These are phyloP conservation scores for Acipenser ruthenus DNA, from an alignment of 2,797 vertebrate genomes.

Conservation along the genomic window DNA sequence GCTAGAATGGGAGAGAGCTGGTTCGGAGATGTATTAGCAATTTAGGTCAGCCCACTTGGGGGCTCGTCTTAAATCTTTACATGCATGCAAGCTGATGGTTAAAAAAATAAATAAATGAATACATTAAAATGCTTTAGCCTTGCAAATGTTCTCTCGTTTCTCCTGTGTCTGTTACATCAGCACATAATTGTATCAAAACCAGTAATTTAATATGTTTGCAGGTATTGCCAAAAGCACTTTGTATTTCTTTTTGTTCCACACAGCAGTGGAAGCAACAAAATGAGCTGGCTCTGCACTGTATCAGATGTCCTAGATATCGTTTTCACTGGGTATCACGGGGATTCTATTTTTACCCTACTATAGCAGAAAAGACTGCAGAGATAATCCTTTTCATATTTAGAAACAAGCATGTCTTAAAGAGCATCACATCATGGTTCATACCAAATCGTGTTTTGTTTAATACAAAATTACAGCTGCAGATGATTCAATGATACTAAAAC, in stretches of 20 bases:
- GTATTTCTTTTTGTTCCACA: not conserved
- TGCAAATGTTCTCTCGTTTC: too few species aligned
- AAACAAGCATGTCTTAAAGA: slow-evolving; percentile 10
- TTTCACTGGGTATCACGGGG: slow-evolving; percentile 13
- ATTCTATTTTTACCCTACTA: slow-evolving; percentile 22
- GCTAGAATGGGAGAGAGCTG: too few species aligned
- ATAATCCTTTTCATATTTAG: slow-evolving; percentile 11
- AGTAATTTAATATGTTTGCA: slow-evolving; percentile 1
- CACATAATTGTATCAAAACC: not conserved
- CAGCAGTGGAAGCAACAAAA: not conserved
- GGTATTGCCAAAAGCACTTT: not conserved
- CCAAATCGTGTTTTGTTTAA: too few species aligned
- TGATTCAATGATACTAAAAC: too few species aligned
- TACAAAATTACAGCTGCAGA: too few species aligned
- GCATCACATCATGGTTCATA: not conserved
- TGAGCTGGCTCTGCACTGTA: not conserved
- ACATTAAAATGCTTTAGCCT: too few species aligned
- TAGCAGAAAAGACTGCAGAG: slow-evolving; percentile 11
- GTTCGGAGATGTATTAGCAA: slow-evolving; percentile 7
- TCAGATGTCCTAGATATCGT: slow-evolving; percentile 14
- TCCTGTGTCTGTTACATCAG: not conserved
- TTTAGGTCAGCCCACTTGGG: slow-evolving; percentile 16
- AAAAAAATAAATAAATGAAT: not conserved
- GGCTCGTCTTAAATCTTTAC: not conserved
- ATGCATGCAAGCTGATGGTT: not conserved